Evolutionary conservation across 1,140 invertebrate genomes (phyloP), one percentile per base, ranked within the genome.

Genomic region (Ridgeia piscesae): DNA sequence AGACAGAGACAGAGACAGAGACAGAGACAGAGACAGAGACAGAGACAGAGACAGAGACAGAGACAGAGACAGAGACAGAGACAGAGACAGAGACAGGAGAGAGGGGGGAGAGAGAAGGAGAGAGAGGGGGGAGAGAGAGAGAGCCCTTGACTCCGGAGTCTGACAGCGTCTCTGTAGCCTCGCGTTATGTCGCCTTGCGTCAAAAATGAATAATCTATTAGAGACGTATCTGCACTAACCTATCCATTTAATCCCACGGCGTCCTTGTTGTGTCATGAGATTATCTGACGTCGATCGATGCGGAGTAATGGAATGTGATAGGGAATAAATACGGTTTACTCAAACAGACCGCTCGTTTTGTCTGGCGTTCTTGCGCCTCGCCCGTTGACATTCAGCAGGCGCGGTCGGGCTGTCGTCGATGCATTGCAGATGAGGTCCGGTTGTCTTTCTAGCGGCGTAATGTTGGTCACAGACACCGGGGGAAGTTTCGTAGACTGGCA

Each of bases 161-260:
- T 27, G 58, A 31, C 58, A 77, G 11, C 11, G 58, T 21, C 58
- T 77, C n/a, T n/a, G n/a, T n/a, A n/a, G n/a, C n/a, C n/a, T n/a
- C n/a, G n/a, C n/a, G n/a, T n/a, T n/a, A n/a, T n/a, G n/a, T n/a
- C 27, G 58, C 58, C 58, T 77, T 77, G 58, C 58, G 17, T 77
- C 58, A 77, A 77, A 42, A 77, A 77, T 77, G 58, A 77, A 77
- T 77, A 77, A 77, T 77, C 58, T 77, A 77, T 77, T 77, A 77
- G 58, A 77, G 58, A 77, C 27, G 58, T 77, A 77, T 77, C 58
- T 77, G 17, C 11, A 27, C 6, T 31, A 17, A 77, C 58, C 58
- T 17, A 77, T 77, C 58, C 58, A 77, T 77, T 77, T 77, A 77
- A 77, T 77, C 58, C 8, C 58, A 17, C 58, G 58, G 58, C 58